Conservation (phyloP, 2,888 invertebrate genomes). For the Epicampocera succincta region DNA sequence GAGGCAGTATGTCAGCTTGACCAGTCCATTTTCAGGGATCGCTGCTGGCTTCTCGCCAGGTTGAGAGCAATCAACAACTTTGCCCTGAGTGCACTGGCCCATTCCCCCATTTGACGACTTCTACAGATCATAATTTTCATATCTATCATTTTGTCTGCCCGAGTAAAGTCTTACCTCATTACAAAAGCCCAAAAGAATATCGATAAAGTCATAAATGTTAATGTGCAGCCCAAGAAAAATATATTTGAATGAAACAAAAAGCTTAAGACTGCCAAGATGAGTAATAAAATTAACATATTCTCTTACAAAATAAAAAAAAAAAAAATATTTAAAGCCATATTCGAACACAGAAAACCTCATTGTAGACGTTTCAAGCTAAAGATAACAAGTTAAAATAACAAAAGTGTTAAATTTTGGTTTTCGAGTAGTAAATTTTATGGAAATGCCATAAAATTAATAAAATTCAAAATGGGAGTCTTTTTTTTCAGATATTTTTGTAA, state of each 20-base stretch:
- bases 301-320: too few species aligned
- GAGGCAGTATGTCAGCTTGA: too few species aligned
- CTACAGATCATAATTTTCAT: constrained; percentile 6
- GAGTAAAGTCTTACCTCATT: constrained; percentile 30
- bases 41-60: too few species aligned
- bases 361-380: background rate
- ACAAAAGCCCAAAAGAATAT: constrained; percentile 34
- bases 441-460: constrained; percentile 34
- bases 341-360: background rate
- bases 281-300: constrained; percentile 54
- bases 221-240: constrained; percentile 19
- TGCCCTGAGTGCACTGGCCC: too few species aligned
- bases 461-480: constrained; percentile 10
- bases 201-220: constrained; percentile 65
- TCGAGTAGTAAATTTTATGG: constrained; percentile 58
- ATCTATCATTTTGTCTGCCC: constrained; percentile 19
- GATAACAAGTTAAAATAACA: constrained; percentile 3
- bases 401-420: constrained; percentile 48
- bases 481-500: constrained; percentile 3
- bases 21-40: too few species aligned
- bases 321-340: background rate
- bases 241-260: background rate
- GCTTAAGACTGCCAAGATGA: constrained; percentile 38
- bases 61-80: too few species aligned
- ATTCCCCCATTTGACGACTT: background rate